Base-by-base conservation (phyloP, 2,113 vertebrate genomes). In the Zosterops borbonicus region DNA sequence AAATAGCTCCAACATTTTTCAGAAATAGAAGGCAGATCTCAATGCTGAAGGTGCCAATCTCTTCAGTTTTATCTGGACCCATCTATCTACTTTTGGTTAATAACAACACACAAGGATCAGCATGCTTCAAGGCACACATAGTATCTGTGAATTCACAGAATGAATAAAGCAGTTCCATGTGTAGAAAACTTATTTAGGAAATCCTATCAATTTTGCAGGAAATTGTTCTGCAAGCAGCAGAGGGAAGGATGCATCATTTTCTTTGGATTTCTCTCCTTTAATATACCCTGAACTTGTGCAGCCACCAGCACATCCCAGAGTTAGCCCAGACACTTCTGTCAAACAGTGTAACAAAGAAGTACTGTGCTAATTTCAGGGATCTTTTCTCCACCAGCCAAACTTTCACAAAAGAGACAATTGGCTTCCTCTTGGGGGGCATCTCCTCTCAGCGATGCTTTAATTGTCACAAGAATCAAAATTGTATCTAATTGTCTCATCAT, bases 21-120 rank as follows among this genome's bases (percentile, higher is more conserved):
- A 86, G 71, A 76, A 89, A 41, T 11, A 88, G 53, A 16, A 94
- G 52, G 35, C 44, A 90, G 42, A n/a, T 59, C 80, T 86, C 53
- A 60, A 7, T 7, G 19, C 60, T 82, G 67, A 39, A 68, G 58
- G n/a, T 68, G 62, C 24, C 6, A 3, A 44, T 12, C 37, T 74
- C 46, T 78, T 55, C 60, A 37, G 52, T n/a, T 74, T 65, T 67
- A 68, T 41, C 39, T 78, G 56, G 58, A 83, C 28, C 31, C 35
- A 41, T 25, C 53, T 33, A 14, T 12, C n/a, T 35, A 33, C 28
- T 60, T 75, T 11, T 19, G 68, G 56, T 53, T 53, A 65, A 28
- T 42, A 70, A 55, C 15, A 75, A 25, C 9, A 64, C 11, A 8
- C 24, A 62, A 71, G 56, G n/a, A 76, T 17, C 47, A 58, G 20